These are phyloP conservation scores for Acanthiza pusilla DNA, from an alignment of 2,797 vertebrate species.

Conservation along the genomic window DNA sequence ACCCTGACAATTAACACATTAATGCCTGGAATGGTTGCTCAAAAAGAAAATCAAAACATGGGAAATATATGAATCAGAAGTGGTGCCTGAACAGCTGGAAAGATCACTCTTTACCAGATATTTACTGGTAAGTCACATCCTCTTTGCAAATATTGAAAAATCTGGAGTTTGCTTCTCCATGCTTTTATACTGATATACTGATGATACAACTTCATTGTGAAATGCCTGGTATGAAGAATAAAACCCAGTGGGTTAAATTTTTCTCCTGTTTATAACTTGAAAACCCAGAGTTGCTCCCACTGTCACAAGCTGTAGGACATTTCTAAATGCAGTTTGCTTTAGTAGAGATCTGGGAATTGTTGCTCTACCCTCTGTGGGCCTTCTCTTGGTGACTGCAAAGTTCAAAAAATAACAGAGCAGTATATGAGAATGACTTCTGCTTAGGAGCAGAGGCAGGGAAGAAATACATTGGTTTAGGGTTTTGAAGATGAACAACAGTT, in stretches of 20 bases:
- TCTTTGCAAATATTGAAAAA: conserved; percentile 49
- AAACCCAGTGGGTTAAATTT: neutral
- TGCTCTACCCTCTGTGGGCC: neutral
- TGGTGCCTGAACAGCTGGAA: conserved; percentile 19
- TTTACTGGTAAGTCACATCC: conserved; percentile 39
- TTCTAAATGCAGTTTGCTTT: neutral
- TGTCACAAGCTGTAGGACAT: neutral
- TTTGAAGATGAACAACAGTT: neutral
- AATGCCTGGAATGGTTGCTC: conserved; percentile 47
- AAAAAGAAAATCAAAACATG: conserved; percentile 11
- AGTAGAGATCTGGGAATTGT: neutral
- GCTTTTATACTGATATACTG: neutral
- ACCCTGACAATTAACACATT: conserved; percentile 75
- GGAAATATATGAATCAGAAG: conserved; percentile 27
- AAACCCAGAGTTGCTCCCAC: neutral
- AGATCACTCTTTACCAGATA: conserved; percentile 34
- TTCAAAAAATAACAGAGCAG: conserved; percentile 63
- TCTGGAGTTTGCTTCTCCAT: conserved; percentile 46
- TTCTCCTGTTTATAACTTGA: neutral
- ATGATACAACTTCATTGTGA: neutral
- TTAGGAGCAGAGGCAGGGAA: conserved; percentile 53
- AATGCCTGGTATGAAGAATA: neutral
- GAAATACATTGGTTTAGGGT: conserved; percentile 37
- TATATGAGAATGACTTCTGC: conserved; percentile 50
- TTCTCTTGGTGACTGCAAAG: conserved; percentile 6